Base-by-base conservation (phyloP, 2,797 vertebrate species). In the Siniperca obscura region DNA sequence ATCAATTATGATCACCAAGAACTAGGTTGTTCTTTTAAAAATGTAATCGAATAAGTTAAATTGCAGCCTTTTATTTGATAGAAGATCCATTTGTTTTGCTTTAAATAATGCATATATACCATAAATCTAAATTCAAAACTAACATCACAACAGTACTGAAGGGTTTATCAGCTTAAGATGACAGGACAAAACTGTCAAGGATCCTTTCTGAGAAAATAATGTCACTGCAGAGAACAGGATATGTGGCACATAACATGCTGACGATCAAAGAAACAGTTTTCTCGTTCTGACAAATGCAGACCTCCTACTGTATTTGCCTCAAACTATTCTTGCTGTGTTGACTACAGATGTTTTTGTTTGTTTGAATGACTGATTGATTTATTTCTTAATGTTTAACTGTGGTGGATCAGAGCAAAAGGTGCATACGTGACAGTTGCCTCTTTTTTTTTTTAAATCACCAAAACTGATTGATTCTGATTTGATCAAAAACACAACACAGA, bases 161-260 rank as follows among this genome's bases (percentile, higher is more conserved):
- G n/a, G 4, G 27, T 69, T 76, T 66, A 48, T 57, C 25, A 40
- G 57, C 27, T n/a, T 17, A 60, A 76, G 42, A 73, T 76, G 69
- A 82, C 46, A 42, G 7, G 60, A 77, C 9, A 50, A 56, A 71
- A 61, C 17, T 70, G 57, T 81, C 30, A 57, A 17, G 19, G 50
- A 60, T 56, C 40, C 16, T 50, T 62, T 72, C 55, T 66, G 66
- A 75, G 79, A 82, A 84, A 72, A 66, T 1, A 10, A 11, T 7
- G 42, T 50, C 67, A 59, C 12, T 42, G 48, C 70, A 65, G 27
- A 74, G 59, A 78, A 80, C 62, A 84, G 71, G 74, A 78, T 34
- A 42, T 77, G 73, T 46, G 70, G 76, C 3, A 62, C 22, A 0
- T 46, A 81, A 69, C 56, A 61, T 1, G 21, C 9, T 57, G 30